Evolutionary conservation across 2,797 vertebrate species (phyloP).

Genomic region (Poecile montanus): DNA sequence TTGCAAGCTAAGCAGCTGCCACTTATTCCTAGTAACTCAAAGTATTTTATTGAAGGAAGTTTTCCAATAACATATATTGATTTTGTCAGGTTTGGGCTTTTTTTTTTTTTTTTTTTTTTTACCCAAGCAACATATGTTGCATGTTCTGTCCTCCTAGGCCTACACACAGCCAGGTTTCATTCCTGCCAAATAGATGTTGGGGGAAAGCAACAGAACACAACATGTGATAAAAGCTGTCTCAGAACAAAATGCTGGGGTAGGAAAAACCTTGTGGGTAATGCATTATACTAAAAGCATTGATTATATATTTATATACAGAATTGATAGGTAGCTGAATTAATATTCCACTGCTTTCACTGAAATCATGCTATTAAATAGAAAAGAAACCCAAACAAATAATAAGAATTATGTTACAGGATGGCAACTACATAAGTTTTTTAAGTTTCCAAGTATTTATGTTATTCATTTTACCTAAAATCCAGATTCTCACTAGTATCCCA

Average conservation of each 20-base stretch:
- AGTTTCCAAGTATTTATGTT: not conserved
- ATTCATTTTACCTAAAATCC: not conserved
- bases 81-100: not conserved
- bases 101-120: not conserved
- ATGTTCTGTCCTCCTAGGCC: not conserved
- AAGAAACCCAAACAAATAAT: not conserved
- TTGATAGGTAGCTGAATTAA: not conserved
- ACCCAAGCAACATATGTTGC: not conserved
- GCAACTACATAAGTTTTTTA: rapidly evolving
- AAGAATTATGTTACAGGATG: not conserved
- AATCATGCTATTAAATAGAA: not conserved
- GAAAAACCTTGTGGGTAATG: not conserved
- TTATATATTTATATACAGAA: not conserved
- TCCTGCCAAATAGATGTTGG: not conserved
- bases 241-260: not conserved
- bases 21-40: not conserved
- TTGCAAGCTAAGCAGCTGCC: conserved; percentile 26
- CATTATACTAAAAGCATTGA: not conserved
- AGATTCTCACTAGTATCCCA: not conserved
- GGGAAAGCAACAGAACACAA: not conserved
- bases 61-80: not conserved
- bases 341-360: not conserved
- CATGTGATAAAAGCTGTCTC: not conserved
- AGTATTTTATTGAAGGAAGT: not conserved
- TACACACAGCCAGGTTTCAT: not conserved